Percentiles rank a stretch among this genome's conserved stretches.
Conservation (phyloP, 2,888 invertebrate genomes). For the Ommatoiulus sabulosus region DNA sequence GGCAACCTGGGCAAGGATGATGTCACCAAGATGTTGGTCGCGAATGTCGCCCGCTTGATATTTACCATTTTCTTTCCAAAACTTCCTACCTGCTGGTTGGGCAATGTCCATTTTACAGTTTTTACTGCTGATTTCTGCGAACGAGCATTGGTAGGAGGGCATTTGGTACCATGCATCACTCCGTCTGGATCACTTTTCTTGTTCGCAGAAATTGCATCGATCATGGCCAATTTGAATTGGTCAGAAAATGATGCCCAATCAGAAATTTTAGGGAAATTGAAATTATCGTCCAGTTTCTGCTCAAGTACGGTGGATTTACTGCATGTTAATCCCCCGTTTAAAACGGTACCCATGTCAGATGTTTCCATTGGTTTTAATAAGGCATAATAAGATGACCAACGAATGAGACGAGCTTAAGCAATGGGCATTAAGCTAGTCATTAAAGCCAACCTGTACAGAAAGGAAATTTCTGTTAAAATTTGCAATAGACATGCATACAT, state of each 20-base stretch:
- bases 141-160: background rate
- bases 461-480: too few species aligned
- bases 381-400: background rate
- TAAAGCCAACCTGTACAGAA: too few species aligned
- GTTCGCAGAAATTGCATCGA: background rate
- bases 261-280: background rate
- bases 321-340: too few species aligned
- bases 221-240: background rate
- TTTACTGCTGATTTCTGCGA: background rate
- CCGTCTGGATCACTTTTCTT: background rate
- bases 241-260: slow-evolving; percentile 15
- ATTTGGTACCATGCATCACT: background rate
- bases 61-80: background rate
- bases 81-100: background rate
- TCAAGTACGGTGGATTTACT: background rate
- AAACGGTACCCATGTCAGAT: background rate
- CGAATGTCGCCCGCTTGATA: background rate
- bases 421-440: too few species aligned
- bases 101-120: background rate
- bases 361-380: background rate
- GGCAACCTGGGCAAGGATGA: background rate
- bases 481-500: too few species aligned
- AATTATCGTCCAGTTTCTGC: background rate
- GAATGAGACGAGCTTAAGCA: too few species aligned
- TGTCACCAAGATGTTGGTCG: background rate